These are phyloP conservation scores for Poeciliopsis paucimaculata DNA, from an alignment of 2,797 vertebrate genomes.

Conservation along the genomic window DNA sequence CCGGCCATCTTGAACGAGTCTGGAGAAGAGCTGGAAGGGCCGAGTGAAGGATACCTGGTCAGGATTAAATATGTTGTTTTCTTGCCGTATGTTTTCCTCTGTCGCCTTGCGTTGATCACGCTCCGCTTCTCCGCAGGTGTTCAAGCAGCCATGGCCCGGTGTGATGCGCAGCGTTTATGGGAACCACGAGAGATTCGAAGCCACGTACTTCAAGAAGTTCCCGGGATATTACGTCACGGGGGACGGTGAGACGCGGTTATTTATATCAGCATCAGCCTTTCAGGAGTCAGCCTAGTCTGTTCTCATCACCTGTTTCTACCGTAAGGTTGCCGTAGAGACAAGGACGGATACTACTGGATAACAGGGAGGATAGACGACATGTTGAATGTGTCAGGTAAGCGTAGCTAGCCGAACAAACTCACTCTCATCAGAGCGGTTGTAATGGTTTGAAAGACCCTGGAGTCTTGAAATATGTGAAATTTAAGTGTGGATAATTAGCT, in stretches of 20 bases:
- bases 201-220: constrained; percentile 95
- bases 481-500: neutral
- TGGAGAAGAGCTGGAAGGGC: constrained; percentile 94
- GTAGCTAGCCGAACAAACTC: neutral
- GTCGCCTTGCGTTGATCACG: neutral
- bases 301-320: neutral
- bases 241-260: constrained; percentile 84
- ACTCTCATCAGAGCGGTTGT: neutral
- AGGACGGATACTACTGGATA: constrained; percentile 98
- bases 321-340: constrained; percentile 91
- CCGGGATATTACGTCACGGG: constrained; percentile 97
- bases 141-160: constrained; percentile 97
- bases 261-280: neutral
- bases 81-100: neutral
- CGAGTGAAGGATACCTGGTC: constrained; percentile 95
- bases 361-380: constrained; percentile 98
- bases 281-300: neutral
- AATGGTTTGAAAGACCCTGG: neutral
- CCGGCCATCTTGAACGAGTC: constrained; percentile 94
- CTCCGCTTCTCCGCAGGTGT: constrained; percentile 82
- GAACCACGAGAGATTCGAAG: constrained; percentile 90
- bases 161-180: constrained; percentile 93
- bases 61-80: constrained; percentile 29
- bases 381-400: constrained; percentile 90
- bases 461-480: neutral